A percentile compares a stretch with the other conserved stretches of the same genome.
phyloP scores from a whole-genome alignment of 1,140 invertebrate genomes.

The Drosophila ananassae region DNA sequence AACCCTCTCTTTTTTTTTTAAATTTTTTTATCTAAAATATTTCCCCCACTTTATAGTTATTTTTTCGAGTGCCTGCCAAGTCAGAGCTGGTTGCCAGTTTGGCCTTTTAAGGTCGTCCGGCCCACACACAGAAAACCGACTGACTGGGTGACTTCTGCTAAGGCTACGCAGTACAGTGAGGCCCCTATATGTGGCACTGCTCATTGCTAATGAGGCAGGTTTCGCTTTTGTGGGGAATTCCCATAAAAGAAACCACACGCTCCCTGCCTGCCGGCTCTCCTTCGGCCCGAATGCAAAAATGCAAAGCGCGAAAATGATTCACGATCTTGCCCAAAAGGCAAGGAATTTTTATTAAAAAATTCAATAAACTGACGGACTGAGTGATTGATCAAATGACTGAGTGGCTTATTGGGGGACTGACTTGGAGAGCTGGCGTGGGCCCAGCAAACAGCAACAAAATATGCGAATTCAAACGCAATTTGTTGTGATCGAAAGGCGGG shows the following conservation, averaged over 20 bases:
- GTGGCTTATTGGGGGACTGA: not conserved
- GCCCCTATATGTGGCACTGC: constrained; percentile 4
- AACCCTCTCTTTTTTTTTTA: not conserved
- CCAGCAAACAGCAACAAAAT: not conserved
- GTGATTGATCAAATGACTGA: not conserved
- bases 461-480: constrained; percentile 19
- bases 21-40: not conserved
- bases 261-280: not conserved
- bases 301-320: constrained; percentile 44
- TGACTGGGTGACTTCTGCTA: constrained; percentile 14
- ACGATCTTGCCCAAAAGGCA: constrained; percentile 22
- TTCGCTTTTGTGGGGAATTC: constrained; percentile 40
- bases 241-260: not conserved
- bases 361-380: constrained; percentile 6
- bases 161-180: constrained; percentile 13
- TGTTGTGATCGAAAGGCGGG: constrained; percentile 21
- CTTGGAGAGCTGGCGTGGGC: constrained; percentile 1
- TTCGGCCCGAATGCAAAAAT: constrained; percentile 22
- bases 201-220: constrained; percentile 63
- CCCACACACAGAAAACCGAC: constrained; percentile 27
- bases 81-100: not conserved
- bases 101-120: constrained; percentile 42
- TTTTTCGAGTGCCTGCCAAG: not conserved
- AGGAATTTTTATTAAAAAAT: constrained; percentile 7
- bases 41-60: not conserved